Percentiles rank a stretch among this genome's conserved stretches.
Evolutionary conservation across 2,888 invertebrate genomes (phyloP).

Genomic region (Pyralis farinalis): DNA sequence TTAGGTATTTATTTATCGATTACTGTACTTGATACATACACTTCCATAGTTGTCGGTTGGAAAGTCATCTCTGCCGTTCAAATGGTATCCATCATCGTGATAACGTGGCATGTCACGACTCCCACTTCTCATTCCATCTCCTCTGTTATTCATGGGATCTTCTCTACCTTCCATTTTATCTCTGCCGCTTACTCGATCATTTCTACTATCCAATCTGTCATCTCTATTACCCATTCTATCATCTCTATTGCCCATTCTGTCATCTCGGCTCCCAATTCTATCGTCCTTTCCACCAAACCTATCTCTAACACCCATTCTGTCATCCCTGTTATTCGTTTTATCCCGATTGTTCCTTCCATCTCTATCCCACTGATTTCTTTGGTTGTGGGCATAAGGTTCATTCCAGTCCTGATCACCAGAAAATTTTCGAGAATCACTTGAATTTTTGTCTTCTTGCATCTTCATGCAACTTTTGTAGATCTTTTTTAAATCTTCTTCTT

Average conservation of each 20-base stretch:
- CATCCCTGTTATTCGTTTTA: constrained; percentile 24
- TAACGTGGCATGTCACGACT: constrained; percentile 8
- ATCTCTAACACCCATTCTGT: constrained; percentile 23
- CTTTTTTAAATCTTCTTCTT: constrained; percentile 79
- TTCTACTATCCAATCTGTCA: constrained; percentile 27
- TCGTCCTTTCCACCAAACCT: constrained; percentile 15
- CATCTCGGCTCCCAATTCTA: constrained; percentile 25
- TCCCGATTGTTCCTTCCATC: constrained; percentile 20
- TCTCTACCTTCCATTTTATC: constrained; percentile 27
- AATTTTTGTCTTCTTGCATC: constrained; percentile 52
- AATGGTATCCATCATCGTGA: constrained; percentile 22
- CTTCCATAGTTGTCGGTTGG: constrained; percentile 42
- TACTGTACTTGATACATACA: constrained; percentile 36
- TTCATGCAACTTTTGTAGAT: constrained; percentile 81
- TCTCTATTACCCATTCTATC: constrained; percentile 28
- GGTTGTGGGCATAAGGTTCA: constrained; percentile 35
- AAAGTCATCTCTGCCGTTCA: constrained; percentile 40
- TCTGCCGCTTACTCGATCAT: constrained; percentile 27
- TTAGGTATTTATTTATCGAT: too few species aligned
- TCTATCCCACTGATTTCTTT: constrained; percentile 38
- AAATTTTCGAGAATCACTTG: constrained; percentile 31
- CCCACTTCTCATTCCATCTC: constrained; percentile 20
- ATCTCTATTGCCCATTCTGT: constrained; percentile 23
- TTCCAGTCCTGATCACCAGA: constrained; percentile 46
- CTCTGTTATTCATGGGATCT: constrained; percentile 22